Conservation (phyloP, 2,113 vertebrate genomes). For the Cygnus atratus region DNA sequence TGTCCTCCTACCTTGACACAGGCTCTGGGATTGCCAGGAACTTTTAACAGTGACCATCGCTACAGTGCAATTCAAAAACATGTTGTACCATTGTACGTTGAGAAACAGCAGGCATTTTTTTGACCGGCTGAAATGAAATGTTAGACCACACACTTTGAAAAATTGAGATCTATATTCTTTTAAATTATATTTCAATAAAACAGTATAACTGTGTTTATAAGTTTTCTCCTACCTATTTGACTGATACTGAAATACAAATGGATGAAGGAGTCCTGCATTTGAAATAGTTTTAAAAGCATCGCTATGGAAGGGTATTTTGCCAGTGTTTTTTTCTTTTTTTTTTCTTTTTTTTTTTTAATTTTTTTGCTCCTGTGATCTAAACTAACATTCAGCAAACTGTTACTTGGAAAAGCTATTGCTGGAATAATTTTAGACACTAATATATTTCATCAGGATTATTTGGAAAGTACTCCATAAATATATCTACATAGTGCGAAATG, state of each 20-base stretch:
- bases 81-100: background rate
- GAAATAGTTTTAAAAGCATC: background rate
- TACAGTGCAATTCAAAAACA: slow-evolving; percentile 28
- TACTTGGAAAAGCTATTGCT: slow-evolving; percentile 18
- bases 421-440: slow-evolving; percentile 30
- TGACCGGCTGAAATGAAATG: slow-evolving; percentile 34
- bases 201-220: slow-evolving; percentile 18
- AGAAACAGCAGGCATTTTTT: slow-evolving; percentile 30
- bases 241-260: background rate
- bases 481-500: slow-evolving; percentile 23
- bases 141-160: slow-evolving; percentile 61
- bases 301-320: slow-evolving; percentile 6
- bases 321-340: background rate
- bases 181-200: slow-evolving; percentile 54
- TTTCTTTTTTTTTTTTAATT: background rate
- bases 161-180: slow-evolving; percentile 35
- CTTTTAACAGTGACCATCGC: slow-evolving; percentile 62
- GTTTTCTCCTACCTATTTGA: slow-evolving; percentile 18
- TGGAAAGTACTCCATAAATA: slow-evolving; percentile 44
- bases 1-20: slow-evolving; percentile 24
- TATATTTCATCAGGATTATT: slow-evolving; percentile 61
- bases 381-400: background rate
- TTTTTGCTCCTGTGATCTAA: background rate
- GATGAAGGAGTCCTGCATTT: background rate
- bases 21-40: slow-evolving; percentile 28